Conservation (phyloP, 1,140 invertebrate genomes). For the Drosophila jambulina region DNA sequence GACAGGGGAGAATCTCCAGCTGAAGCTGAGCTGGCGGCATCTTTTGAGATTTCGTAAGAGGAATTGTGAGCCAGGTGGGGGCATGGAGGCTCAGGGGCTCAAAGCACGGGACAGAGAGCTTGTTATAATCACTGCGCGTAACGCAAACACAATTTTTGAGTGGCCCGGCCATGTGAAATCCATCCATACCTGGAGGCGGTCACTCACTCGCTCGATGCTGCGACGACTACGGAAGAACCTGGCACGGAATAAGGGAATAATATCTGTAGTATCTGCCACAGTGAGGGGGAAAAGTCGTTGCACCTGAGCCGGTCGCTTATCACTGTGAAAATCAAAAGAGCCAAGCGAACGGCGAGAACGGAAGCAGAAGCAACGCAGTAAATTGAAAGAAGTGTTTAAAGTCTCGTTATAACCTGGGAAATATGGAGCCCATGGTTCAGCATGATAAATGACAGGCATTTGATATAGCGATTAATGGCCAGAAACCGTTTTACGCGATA, state of each 20-base stretch:
- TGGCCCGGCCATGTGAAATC: constrained; percentile 73
- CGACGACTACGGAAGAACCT: constrained; percentile 7
- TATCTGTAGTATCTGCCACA: constrained; percentile 16
- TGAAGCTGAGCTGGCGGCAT: constrained; percentile 57
- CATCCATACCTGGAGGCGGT: constrained; percentile 59
- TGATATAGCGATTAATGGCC: constrained; percentile 51
- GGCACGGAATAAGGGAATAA: constrained; percentile 11
- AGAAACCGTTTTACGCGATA: constrained; percentile 37
- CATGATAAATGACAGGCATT: constrained; percentile 47
- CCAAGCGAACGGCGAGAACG: constrained; percentile 35
- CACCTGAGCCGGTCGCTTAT: constrained; percentile 52
- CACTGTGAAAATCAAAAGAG: constrained; percentile 57
- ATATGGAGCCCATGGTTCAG: constrained; percentile 31
- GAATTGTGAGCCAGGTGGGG: constrained; percentile 15
- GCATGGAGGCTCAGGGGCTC: not conserved
- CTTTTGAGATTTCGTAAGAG: constrained; percentile 59
- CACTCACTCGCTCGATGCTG: constrained; percentile 43
- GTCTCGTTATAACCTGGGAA: constrained; percentile 51
- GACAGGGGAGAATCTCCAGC: not conserved
- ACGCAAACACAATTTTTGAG: constrained; percentile 82
- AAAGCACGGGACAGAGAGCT: constrained; percentile 31
- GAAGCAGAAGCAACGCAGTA: constrained; percentile 40
- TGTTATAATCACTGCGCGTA: constrained; percentile 80
- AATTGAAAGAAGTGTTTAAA: constrained; percentile 52
- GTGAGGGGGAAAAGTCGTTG: constrained; percentile 55